Evolutionary conservation across 2,113 vertebrate genomes (phyloP).

Genomic region (Triplophysa dalaica): DNA sequence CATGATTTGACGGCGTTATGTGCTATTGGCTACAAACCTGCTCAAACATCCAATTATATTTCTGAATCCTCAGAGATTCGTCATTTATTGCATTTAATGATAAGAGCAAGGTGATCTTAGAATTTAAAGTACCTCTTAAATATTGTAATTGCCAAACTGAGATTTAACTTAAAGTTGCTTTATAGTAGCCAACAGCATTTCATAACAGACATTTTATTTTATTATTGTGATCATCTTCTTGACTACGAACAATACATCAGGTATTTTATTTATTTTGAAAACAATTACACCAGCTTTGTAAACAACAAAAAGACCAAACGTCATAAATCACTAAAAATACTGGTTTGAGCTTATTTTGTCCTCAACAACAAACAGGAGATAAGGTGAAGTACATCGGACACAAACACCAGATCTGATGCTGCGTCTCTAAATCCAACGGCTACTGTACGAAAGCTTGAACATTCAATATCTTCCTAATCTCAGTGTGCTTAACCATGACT

Average conservation of each 20-base stretch:
- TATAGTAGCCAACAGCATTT: no score
- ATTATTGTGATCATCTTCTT: not conserved
- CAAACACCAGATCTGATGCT: slow-evolving; percentile 11
- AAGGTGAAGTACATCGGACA: not conserved
- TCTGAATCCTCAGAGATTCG: not conserved
- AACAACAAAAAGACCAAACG: slow-evolving; percentile 32
- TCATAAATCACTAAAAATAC: slow-evolving; percentile 54
- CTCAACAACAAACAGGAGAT: slow-evolving; percentile 25
- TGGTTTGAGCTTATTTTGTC: slow-evolving; percentile 14
- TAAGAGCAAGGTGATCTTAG: not conserved
- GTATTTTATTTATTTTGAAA: slow-evolving; percentile 57
- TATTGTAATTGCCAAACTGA: no score
- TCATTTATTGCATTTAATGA: not conserved
- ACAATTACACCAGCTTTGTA: slow-evolving; percentile 51
- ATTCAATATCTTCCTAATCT: slow-evolving; percentile 1
- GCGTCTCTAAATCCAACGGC: slow-evolving; percentile 28
- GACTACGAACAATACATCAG: not conserved
- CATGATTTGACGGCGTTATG: not conserved
- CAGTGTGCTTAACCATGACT: not conserved
- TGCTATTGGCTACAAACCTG: not conserved
- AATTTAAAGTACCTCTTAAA: not conserved
- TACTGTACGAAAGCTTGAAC: slow-evolving; percentile 15
- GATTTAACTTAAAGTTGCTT: no score
- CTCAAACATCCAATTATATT: not conserved
- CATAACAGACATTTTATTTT: no score